phyloP scores from a whole-genome alignment of 23 tunicate genomes.

The Clavelina lepadiformis region DNA sequence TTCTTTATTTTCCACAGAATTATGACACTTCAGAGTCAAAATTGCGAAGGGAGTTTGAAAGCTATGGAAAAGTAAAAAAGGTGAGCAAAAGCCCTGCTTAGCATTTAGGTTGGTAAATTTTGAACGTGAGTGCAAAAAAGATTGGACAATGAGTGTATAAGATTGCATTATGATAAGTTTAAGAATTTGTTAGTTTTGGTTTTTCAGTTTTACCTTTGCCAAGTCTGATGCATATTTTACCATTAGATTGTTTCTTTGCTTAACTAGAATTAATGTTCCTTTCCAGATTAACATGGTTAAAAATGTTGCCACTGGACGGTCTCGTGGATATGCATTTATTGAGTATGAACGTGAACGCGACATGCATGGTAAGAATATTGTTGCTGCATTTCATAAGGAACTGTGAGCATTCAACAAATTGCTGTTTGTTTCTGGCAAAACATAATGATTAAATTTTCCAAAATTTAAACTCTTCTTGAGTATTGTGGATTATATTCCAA shows the following conservation, averaged over 20 bases:
- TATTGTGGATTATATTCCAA: background rate
- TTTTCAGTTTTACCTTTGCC: background rate
- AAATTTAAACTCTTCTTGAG: background rate
- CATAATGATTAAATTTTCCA: too few relatives aligned
- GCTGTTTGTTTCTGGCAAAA: too few relatives aligned
- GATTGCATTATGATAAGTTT: too few relatives aligned
- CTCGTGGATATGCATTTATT: conserved; percentile 96
- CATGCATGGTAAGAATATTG: conserved; percentile 94
- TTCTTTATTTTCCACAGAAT: conserved; percentile 40
- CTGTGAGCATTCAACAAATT: too few relatives aligned
- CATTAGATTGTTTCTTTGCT: too few relatives aligned
- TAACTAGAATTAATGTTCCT: too few relatives aligned
- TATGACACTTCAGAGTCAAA: conserved; percentile 96
- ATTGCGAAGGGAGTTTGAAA: conserved; percentile 94
- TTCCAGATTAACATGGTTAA: conserved; percentile 82
- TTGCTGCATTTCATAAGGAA: conserved; percentile 44
- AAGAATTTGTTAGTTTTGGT: conserved; percentile 1
- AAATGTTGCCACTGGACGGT: conserved; percentile 70
- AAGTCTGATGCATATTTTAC: too few relatives aligned
- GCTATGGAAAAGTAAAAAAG: conserved; percentile 81
- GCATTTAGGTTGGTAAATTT: too few relatives aligned
- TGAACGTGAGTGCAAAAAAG: too few relatives aligned
- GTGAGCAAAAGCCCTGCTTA: too few relatives aligned
- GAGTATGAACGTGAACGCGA: conserved; percentile 97
- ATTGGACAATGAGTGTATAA: too few relatives aligned